A percentile compares a stretch with the other conserved stretches of the same genome.
Conservation (phyloP, 2,113 vertebrate species). For the Sinocyclocheilus anophthalmus region DNA sequence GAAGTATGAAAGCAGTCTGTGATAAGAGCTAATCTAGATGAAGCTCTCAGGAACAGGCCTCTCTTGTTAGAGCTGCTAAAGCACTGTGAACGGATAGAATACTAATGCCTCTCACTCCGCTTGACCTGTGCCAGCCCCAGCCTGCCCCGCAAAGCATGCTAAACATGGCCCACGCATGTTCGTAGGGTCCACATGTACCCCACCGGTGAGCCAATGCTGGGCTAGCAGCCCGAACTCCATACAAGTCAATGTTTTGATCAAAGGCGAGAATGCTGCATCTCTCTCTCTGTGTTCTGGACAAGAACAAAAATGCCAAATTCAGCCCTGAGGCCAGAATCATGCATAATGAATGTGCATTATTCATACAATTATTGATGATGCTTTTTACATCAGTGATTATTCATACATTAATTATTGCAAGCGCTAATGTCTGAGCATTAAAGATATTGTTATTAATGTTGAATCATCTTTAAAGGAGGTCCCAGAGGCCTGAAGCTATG, state of each 20-base stretch:
- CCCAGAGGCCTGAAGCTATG: conserved; percentile 50
- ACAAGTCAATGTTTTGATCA: conserved; percentile 77
- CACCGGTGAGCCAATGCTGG: conserved; percentile 65
- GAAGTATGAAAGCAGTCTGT: conserved; percentile 71
- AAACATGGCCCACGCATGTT: conserved; percentile 58
- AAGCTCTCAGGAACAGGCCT: conserved; percentile 66
- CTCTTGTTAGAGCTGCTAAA: conserved; percentile 69
- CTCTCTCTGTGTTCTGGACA: conserved; percentile 77
- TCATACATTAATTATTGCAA: conserved; percentile 87
- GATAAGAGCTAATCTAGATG: conserved; percentile 75
- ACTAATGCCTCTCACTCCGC: conserved; percentile 66
- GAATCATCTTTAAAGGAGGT: conserved; percentile 69
- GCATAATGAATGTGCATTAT: conserved; percentile 89
- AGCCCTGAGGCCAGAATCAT: conserved; percentile 86
- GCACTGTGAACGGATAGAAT: conserved; percentile 64
- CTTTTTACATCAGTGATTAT: conserved; percentile 88
- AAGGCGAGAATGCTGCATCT: conserved; percentile 68
- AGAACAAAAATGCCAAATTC: conserved; percentile 81
- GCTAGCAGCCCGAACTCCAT: conserved; percentile 67
- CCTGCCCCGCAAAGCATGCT: conserved; percentile 45
- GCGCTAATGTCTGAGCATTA: conserved; percentile 81
- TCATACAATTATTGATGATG: conserved; percentile 91
- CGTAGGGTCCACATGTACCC: conserved; percentile 50
- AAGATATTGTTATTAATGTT: conserved; percentile 84
- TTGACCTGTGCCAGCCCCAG: conserved; percentile 44